phyloP scores from a whole-genome alignment of 2,888 invertebrate species.

The Hydrotaea diabolus region DNA sequence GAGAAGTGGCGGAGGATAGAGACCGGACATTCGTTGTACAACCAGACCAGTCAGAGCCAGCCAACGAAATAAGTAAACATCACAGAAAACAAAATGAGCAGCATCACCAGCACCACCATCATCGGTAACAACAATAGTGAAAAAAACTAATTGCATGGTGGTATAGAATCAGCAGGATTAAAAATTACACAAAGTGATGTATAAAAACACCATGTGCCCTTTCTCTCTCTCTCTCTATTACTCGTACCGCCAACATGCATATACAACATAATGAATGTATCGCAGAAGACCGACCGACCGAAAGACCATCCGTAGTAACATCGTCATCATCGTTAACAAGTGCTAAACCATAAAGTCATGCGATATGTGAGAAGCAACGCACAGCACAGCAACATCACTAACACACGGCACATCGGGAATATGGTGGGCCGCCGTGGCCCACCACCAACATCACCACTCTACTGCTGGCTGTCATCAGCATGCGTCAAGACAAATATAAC shows the following conservation, averaged over 20 bases:
- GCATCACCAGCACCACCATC: not conserved
- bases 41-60: not conserved
- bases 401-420: not conserved
- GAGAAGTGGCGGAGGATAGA: not conserved
- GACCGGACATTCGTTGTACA: conserved; percentile 5
- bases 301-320: conserved; percentile 15
- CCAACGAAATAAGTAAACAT: conserved; percentile 25
- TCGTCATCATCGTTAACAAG: conserved; percentile 32
- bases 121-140: conserved; percentile 18
- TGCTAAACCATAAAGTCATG: conserved; percentile 38
- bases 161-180: conserved; percentile 55
- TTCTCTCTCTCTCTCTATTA: not conserved
- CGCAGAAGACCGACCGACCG: too few species aligned
- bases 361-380: not conserved
- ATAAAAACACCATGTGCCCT: conserved; percentile 43
- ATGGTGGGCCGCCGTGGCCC: not conserved
- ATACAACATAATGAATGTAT: not conserved
- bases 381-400: conserved; percentile 8
- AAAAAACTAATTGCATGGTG: conserved; percentile 49
- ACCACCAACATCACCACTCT: conserved; percentile 4
- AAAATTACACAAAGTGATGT: conserved; percentile 51
- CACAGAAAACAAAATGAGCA: conserved; percentile 27
- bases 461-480: not conserved
- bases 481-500: conserved; percentile 44
- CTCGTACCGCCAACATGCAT: not conserved